phyloP scores from a whole-genome alignment of 2,888 invertebrate species.

The Drosophila peninsularis region DNA sequence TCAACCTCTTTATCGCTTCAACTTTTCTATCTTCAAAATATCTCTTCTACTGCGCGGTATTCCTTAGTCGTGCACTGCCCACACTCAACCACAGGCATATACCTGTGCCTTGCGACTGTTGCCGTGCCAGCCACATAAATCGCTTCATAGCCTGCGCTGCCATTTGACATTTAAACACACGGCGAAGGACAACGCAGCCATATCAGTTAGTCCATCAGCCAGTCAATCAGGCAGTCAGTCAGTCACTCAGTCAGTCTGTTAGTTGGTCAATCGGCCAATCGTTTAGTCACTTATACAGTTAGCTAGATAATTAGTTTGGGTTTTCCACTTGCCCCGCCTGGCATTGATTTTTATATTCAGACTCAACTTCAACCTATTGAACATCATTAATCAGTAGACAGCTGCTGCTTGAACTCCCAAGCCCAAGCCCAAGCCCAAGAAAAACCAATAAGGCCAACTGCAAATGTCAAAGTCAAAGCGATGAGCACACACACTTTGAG shows the following conservation, averaged over 20 bases:
- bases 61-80: not conserved
- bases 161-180: constrained; percentile 67
- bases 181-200: constrained; percentile 58
- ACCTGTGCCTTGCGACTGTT: constrained; percentile 18
- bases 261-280: constrained; percentile 36
- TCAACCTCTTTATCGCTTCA: not conserved
- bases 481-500: constrained; percentile 8
- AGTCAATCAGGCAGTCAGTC: constrained; percentile 21
- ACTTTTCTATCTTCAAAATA: not conserved
- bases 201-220: constrained; percentile 36
- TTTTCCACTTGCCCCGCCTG: constrained; percentile 36
- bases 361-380: constrained; percentile 13
- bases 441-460: constrained; percentile 28
- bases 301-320: constrained; percentile 24
- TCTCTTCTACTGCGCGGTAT: constrained; percentile 7
- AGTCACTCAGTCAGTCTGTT: constrained; percentile 16
- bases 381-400: constrained; percentile 67
- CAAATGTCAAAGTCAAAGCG: constrained; percentile 60
- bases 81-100: not conserved
- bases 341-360: constrained; percentile 60
- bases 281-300: constrained; percentile 26
- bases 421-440: not conserved
- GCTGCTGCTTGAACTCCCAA: constrained; percentile 29
- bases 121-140: constrained; percentile 61
- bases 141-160: constrained; percentile 38